phyloP scores from a whole-genome alignment of 2,888 invertebrate species.

The Perithous albicinctus region DNA sequence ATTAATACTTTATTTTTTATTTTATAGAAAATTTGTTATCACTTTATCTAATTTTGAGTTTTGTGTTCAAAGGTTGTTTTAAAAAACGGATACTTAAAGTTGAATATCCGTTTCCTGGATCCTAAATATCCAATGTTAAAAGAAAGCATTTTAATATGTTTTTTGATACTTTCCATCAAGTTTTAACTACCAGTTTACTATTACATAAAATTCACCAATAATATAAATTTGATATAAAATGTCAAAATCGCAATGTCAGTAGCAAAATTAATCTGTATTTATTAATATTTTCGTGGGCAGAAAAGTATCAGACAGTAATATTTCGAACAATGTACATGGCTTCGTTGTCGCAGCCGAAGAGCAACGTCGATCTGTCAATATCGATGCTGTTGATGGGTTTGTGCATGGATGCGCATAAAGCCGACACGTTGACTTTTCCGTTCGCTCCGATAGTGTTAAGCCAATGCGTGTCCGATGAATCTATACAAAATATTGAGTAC shows the following conservation, averaged over 20 bases:
- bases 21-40: no score
- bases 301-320: constrained; percentile 81
- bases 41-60: no score
- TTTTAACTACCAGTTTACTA: no score
- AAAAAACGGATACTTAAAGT: no score
- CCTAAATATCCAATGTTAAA: no score
- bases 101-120: no score
- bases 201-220: no score
- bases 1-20: no score
- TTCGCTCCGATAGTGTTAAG: constrained; percentile 85
- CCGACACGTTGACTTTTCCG: constrained; percentile 88
- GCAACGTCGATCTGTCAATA: constrained; percentile 89
- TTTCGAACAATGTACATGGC: constrained; percentile 93
- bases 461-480: constrained; percentile 85
- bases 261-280: constrained; percentile 81
- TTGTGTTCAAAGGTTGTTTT: no score
- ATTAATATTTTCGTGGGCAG: constrained; percentile 1
- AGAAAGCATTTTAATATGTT: no score
- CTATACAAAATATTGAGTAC: constrained; percentile 63
- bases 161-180: no score
- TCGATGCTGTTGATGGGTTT: constrained; percentile 94
- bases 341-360: constrained; percentile 96
- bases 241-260: not conserved
- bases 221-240: not conserved
- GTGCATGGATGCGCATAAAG: constrained; percentile 90